Base-by-base conservation (phyloP, 2,113 vertebrate genomes). In the Garra rufa region DNA sequence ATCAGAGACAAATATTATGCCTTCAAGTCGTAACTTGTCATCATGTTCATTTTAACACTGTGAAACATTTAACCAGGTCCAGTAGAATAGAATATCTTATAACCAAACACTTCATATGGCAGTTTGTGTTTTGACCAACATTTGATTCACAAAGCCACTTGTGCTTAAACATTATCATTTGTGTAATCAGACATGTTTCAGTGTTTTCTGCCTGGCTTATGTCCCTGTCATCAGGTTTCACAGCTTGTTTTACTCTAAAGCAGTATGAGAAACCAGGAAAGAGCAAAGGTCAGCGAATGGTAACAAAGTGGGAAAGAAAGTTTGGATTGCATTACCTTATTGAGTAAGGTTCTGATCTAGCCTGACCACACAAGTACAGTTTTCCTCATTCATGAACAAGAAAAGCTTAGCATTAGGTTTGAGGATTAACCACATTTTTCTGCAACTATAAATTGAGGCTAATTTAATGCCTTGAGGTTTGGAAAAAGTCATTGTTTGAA, bases 401-500 rank as follows among this genome's bases (percentile, higher is more conserved):
- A 83, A 83, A 83, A 48, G 15, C 15, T 70, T 5, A 41, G 43
- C 63, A 80, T 79, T 48, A 7, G 17, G 57, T 30, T 13, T 41
- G 43, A 57, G 19, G 70, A 74, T 85, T 57, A 84, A 73, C 28
- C 78, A 82, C 71, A 55, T 59, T 73, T 85, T 83, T 73, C 75
- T 61, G 73, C 59, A 38, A 80, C 61, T 83, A 38, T 77, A 83
- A 83, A 85, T 80, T 57, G 13, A 59, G 61, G 71, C 21, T 78
- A 76, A 85, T 82, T 88, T 83, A 88, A 48, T 76, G 79, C 76
- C 30, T 15, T 76, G 76, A 50, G 84, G 70, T 83, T 86, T 86
- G 74, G 87, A 81, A 78, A 24, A 69, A 43, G 59, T 30, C 19
- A 52, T 84, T 78, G 67, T 88, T 65, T 70, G 75, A 74, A 48